A percentile compares a stretch with the other conserved stretches of the same genome.
Evolutionary conservation across 2,113 vertebrate genomes (phyloP).

Genomic region (Speoplatyrhinus poulsoni): DNA sequence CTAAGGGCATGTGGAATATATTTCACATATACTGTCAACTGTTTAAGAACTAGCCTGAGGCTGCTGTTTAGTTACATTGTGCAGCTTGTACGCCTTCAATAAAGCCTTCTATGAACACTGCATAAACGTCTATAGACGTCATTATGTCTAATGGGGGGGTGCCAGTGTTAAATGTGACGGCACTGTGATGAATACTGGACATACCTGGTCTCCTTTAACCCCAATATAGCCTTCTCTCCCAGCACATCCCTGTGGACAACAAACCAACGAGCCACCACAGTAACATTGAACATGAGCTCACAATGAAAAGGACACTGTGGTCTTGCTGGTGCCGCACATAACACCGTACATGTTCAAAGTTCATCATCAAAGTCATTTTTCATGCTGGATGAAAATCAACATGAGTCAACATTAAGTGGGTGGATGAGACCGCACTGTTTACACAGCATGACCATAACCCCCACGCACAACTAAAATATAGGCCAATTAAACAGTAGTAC

Average conservation of each 20-base stretch:
- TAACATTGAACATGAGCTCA: conserved; percentile 3
- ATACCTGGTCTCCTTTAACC: conserved; percentile 82
- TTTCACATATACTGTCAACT: too few species aligned
- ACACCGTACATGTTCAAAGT: conserved; percentile 28
- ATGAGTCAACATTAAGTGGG: conserved; percentile 20
- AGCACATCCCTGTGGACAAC: conserved; percentile 74
- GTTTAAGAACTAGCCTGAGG: too few species aligned
- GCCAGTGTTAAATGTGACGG: too few species aligned
- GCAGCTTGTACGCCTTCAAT: too few species aligned
- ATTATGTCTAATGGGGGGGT: too few species aligned
- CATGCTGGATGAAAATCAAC: conserved; percentile 27
- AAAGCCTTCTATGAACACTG: too few species aligned
- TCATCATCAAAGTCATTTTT: conserved; percentile 48
- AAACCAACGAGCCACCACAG: conserved; percentile 11
- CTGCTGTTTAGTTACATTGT: too few species aligned
- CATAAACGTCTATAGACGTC: too few species aligned
- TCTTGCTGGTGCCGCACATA: conserved; percentile 11
- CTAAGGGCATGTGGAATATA: too few species aligned
- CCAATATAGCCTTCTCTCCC: conserved; percentile 77
- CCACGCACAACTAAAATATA: conserved; percentile 28
- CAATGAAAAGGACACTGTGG: conserved; percentile 17
- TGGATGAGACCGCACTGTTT: conserved; percentile 27
- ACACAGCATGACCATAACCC: conserved; percentile 21
- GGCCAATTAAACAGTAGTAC: conserved; percentile 22
- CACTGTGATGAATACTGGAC: background rate